Evolutionary conservation across 35 echinoderm and acorn worm species (phyloP), one percentile per base, ranked within the genome.

Genomic region (Stichopus chloronotus): DNA sequence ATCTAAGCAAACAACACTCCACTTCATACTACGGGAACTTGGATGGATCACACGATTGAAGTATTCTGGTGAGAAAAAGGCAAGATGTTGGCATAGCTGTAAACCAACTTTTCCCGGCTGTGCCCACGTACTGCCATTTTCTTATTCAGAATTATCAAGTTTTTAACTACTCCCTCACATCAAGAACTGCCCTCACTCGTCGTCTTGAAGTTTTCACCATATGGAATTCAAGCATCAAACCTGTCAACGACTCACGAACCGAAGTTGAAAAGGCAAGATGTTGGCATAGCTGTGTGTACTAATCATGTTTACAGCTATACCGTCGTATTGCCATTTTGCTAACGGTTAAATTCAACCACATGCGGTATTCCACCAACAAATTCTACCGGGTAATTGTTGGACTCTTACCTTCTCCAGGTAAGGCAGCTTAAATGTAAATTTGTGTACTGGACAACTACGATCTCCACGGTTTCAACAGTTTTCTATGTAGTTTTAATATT

Each of bases 61-160:
- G 30, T 65, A 71, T 88, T 63, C 86, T 59, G 55, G 58, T 52
- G 58, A 88, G 86, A 20, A 61, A 53, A 6, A 89, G 87, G 87
- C 87, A 89, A 89, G 87, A 89, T 89, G 87, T 89, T 89, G 87
- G 87, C 87, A 89, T 89, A 89, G 87, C 87, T 89, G 87, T 89
- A 89, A 89, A 72, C 25, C 61, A 63, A 4, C 24, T 63, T 19
- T 71, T 71, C 17, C 59, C 87, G 22, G 87, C 87, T 89, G n/a
- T 89, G 87, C 87, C 59, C 20, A 89, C 87, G 65, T 89, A 89
- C 87, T 89, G 87, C 87, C 87, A 89, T 72, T 89, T 65, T 9
- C 60, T 89, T 57, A 24, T 55, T 10, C 80, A 57, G 80, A 52
- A 19, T 57, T 83, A 11, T 19, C 78, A 54, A 13, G 11, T 54